Evolutionary conservation across 2,113 vertebrate genomes (phyloP).

Genomic region (Chionomys nivalis): DNA sequence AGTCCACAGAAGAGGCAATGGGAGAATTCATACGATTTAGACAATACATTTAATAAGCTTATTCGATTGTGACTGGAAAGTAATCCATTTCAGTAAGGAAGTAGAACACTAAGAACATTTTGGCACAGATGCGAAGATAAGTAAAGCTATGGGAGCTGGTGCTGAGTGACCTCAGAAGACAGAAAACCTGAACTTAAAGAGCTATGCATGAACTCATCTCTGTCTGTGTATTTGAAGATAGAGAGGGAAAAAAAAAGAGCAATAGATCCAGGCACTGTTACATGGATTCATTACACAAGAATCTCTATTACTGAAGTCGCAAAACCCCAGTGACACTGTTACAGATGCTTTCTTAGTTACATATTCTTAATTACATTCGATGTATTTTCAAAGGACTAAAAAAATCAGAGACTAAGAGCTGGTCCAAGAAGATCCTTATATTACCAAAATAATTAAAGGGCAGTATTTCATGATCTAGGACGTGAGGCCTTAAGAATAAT

Average conservation of each 20-base stretch:
- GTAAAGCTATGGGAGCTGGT: background rate
- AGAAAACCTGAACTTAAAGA: slow-evolving; percentile 31
- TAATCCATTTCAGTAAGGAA: slow-evolving; percentile 19
- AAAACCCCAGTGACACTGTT: background rate
- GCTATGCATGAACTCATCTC: background rate
- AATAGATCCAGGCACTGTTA: background rate
- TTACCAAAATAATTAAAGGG: slow-evolving; percentile 21
- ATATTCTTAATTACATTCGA: slow-evolving; percentile 22
- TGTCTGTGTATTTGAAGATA: background rate
- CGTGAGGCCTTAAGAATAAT: background rate
- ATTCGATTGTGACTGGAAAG: background rate
- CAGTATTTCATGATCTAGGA: background rate
- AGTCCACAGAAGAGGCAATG: background rate
- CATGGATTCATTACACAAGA: background rate
- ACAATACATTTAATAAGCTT: slow-evolving; percentile 21
- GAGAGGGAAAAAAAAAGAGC: background rate
- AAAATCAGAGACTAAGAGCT: background rate
- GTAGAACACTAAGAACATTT: slow-evolving; percentile 32
- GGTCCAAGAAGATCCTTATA: background rate
- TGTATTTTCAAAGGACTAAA: background rate
- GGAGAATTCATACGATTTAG: slow-evolving; percentile 31
- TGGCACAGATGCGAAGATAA: slow-evolving; percentile 16
- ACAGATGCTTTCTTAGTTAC: background rate
- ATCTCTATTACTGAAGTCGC: background rate
- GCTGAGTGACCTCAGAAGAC: background rate